Conservation (phyloP, 2,113 vertebrate genomes). For the Trogon melanurus region DNA sequence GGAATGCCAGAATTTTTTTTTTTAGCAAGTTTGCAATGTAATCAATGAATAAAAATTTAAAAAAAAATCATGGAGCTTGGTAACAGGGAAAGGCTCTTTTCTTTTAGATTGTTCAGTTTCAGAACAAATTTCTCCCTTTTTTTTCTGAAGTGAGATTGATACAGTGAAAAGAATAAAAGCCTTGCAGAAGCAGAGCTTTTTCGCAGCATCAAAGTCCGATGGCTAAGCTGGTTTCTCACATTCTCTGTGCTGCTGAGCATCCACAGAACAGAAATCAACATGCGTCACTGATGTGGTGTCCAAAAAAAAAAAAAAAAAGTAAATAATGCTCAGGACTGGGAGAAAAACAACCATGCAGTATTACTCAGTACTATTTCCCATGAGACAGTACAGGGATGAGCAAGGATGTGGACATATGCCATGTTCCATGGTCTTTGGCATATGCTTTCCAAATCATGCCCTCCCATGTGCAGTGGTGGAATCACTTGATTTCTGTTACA, state of each 20-base stretch:
- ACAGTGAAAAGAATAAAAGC: not conserved
- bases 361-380: not conserved
- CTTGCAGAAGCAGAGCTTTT: not conserved
- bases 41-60: not conserved
- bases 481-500: not conserved
- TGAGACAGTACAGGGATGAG: not conserved
- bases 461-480: not conserved
- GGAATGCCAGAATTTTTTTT: not conserved
- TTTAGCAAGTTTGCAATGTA: not conserved
- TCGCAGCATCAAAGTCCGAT: not conserved
- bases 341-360: not conserved
- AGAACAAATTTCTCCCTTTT: not conserved
- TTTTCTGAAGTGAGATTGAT: not conserved
- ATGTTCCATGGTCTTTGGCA: not conserved
- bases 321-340: not conserved
- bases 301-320: not conserved
- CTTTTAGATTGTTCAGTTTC: not conserved
- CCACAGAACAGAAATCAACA: rapidly evolving
- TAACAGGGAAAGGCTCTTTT: not conserved
- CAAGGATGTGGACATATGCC: not conserved
- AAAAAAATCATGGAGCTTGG: not conserved
- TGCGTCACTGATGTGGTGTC: not conserved
- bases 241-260: not conserved
- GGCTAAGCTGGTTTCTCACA: not conserved
- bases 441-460: not conserved